Evolutionary conservation across 2,113 vertebrate genomes (phyloP).

Genomic region (Orthochromis malagaraziensis): DNA sequence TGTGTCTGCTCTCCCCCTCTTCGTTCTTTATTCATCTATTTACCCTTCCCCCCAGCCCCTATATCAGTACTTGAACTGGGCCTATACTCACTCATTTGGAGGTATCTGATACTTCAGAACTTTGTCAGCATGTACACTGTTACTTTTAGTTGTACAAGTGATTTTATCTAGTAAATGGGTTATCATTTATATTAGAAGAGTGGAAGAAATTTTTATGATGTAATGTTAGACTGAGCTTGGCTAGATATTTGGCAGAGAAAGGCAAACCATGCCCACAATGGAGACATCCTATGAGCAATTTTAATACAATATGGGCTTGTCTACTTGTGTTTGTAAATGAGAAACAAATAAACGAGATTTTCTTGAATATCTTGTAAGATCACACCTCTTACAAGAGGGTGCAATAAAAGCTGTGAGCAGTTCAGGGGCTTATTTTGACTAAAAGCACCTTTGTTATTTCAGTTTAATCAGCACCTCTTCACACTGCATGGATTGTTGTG

Average conservation of each 20-base stretch:
- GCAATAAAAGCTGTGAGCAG: neutral
- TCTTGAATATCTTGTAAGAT: neutral
- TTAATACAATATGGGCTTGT: neutral
- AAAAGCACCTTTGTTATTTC: neutral
- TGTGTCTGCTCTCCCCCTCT: conserved; percentile 54
- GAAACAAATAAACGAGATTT: neutral
- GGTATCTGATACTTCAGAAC: neutral
- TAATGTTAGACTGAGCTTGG: neutral
- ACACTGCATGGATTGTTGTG: neutral
- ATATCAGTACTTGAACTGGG: neutral
- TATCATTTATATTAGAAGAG: neutral
- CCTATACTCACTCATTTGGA: neutral
- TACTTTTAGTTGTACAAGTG: neutral
- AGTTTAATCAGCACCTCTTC: neutral
- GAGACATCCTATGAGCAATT: neutral
- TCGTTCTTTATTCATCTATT: conserved; percentile 71
- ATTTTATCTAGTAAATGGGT: neutral
- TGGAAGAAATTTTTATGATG: neutral
- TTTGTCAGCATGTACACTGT: neutral
- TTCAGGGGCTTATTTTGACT: neutral
- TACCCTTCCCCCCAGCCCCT: conserved; percentile 1
- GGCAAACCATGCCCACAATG: neutral
- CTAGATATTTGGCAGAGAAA: neutral
- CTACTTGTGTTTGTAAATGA: neutral
- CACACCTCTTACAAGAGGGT: neutral